Base-by-base conservation (phyloP, 30 jellyfish, hydroid and myxozoan genomes). In the Sanderia malayensis region DNA sequence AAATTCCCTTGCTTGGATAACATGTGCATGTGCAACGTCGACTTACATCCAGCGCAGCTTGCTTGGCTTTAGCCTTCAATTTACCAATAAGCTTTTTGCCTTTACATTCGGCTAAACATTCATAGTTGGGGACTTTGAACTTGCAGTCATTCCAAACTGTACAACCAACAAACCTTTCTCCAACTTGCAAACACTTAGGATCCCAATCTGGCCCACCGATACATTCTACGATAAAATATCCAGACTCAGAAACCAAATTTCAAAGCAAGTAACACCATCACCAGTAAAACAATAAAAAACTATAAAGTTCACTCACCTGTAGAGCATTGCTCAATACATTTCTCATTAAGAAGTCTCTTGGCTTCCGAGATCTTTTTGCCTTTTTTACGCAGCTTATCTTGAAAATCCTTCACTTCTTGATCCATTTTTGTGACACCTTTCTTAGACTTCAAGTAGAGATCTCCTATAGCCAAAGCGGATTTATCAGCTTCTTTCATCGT, bases 111-210 rank as follows among this genome's bases (percentile, higher is more conserved):
- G 95, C 95, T 1, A 85, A 19, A 44, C 95, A 85, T 0, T 18
- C 74, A 29, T 71, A 85, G 29, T 85, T 71, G n/a, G 80, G 83
- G 19, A 47, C 95, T 59, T 74, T 85, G 73, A 68, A 68, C 31
- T 85, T 85, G 70, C 95, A 85, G 45, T 85, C 95, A 31, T 76
- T 76, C 90, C 90, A 74, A 13, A 61, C 77, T 0, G 90, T 84
- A 61, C 90, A 85, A 11, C 88, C 88, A 65, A 76, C 33, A 45
- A 44, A 76, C 24, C 70, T 74, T 0, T 79, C 90, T 24, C 58
- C 87, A 11, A 85, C 65, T 41, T 85, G 65, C 33, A 71, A 23
- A 25, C 90, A 85, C 53, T 76, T 68, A 27, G 87, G 82, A 55
- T 85, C 84, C 88, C 88, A 73, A 57, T 74, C 88, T 0, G 81